Evolutionary conservation across 1,140 invertebrate species (phyloP), one percentile per base, ranked within the genome.

Genomic region (Hyphantria cunea): DNA sequence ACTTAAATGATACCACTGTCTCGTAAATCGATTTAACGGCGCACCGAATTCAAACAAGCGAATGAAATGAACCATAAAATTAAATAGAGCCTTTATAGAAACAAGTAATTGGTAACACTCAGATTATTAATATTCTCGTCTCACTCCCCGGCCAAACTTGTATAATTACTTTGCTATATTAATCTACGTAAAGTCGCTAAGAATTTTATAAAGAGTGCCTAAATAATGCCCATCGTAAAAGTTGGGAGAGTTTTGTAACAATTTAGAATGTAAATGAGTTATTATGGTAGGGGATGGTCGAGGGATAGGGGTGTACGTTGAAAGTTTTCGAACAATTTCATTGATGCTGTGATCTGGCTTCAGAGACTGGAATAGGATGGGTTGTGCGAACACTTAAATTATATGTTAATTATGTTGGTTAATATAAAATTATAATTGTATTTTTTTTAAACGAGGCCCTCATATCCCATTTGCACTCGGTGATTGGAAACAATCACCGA

Each of bases 121-220:
- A 54, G 51, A 63, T 63, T 63, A 63, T 63, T 63, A 63, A 63
- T 63, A 63, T 63, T 63, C 60, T 54, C 48, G 60, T 50, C 50
- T 13, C 42, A 11, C 44, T 14, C 50, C 41, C 15, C 51, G 60
- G 37, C 42, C 33, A 53, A 63, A 63, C 51, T 63, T 63, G 42
- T 48, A 63, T 63, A 53, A 63, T 63, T 63, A 63, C 51, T 49
- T 15, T 32, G 44, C 39, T 54, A 48, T 63, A 63, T 54, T 54
- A 63, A 63, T 63, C 60, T 63, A 39, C 44, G 51, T 33, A 42
- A 48, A 54, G 60, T 48, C 41, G 60, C 17, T 9, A 37, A 58
- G 45, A 58, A 58, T 58, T 58, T 58, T 41, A 58, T 58, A 58
- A 58, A 39, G 60, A 53, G 33, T 14, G 51, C 51, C 48, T 63